Base-by-base conservation (phyloP, 2,797 vertebrate species). In the Pteropus rufus region DNA sequence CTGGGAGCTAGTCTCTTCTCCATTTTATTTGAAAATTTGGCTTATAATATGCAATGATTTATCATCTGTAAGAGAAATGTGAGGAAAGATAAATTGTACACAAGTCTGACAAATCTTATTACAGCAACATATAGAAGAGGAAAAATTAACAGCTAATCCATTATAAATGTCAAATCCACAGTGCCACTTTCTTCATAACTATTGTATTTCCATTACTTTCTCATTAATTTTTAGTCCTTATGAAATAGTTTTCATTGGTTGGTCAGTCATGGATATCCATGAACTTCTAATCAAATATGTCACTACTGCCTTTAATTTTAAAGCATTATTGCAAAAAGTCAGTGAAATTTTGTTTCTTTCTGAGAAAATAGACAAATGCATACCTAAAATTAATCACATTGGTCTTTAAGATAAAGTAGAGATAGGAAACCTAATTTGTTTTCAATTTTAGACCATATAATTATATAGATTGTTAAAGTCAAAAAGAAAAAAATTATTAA, bases 121-220 rank as follows among this genome's bases (percentile, higher is more conserved):
- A 97, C 21, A 97, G 96, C 64, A 97, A 96, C 97, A 96, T 96
- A 97, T 93, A 97, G 82, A 96, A 86, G 90, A 95, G 88, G 64
- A 96, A 97, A 97, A 97, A 97, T 97, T 97, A 97, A 95, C 82
- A 95, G 85, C 82, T 97, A 95, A 95, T 97, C 77, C 82, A 95
- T 96, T 96, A 97, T 89, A 95, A 96, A 96, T 96, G 97, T 97
- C 95, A 97, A 96, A 94, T 91, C 46, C 80, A 83, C 90, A 86
- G 77, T 76, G 69, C 69, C 88, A 96, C 58, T 96, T 96, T 97
- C 85, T 94, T 96, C 70, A 87, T 96, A 97, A 95, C 96, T 95
- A 94, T 95, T 98, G 89, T 92, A 91, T 96, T 95, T 98, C 88
- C 93, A 98, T 94, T 96, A 91, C 85, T 95, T 96, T 83, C 84